These are phyloP conservation scores for Caerostris extrusa DNA, from an alignment of 1,140 invertebrate species.

Conservation along the genomic window DNA sequence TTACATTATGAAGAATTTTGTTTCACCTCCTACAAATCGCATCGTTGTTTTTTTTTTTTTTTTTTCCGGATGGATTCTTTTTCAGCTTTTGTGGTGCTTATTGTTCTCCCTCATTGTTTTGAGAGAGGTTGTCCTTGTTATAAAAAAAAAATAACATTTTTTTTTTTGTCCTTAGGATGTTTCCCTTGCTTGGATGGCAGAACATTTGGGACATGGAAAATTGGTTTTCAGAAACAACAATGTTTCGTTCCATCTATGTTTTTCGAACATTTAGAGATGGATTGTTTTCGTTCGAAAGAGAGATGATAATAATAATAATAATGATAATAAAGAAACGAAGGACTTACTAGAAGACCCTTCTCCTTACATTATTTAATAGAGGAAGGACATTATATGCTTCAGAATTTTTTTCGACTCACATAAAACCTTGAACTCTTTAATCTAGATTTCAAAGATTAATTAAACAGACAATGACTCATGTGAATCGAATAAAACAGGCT, in stretches of 20 bases:
- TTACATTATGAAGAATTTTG: too few relatives aligned
- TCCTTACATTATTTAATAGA: not conserved
- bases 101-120: not conserved
- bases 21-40: not conserved
- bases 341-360: not conserved
- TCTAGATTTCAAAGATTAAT: not conserved
- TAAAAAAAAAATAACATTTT: not conserved
- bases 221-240: not conserved
- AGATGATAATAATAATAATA: not conserved
- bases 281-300: not conserved
- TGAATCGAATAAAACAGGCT: not conserved
- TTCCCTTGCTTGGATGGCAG: not conserved
- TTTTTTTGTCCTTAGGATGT: not conserved
- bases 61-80: not conserved
- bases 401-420: not conserved
- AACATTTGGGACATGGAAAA: slow-evolving; percentile 31
- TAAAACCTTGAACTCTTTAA: not conserved
- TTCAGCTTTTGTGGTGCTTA: not conserved
- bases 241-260: not conserved
- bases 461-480: not conserved
- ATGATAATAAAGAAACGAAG: not conserved
- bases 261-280: not conserved
- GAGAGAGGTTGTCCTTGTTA: not conserved
- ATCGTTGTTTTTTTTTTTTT: not conserved
- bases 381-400: not conserved